A percentile compares a stretch with the other conserved stretches of the same genome.
Conservation (phyloP, 2,888 invertebrate genomes). For the Pedicia rivosa region DNA sequence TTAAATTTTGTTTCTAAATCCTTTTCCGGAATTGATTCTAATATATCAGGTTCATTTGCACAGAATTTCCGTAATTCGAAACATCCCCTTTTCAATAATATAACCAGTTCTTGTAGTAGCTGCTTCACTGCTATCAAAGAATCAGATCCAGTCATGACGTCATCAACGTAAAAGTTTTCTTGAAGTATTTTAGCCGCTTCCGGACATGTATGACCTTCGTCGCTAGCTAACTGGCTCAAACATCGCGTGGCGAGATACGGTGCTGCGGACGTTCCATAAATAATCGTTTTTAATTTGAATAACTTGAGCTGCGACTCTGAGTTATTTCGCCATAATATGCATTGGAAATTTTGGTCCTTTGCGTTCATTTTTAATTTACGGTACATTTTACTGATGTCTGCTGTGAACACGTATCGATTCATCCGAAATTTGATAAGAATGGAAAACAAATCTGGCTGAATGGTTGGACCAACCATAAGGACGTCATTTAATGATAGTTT, state of each 20-base stretch:
- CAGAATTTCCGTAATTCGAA: no score
- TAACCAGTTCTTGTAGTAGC: no score
- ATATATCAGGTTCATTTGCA: no score
- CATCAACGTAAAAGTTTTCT: no score
- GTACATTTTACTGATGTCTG: slow-evolving; percentile 11
- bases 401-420: slow-evolving; percentile 13
- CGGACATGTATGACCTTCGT: no score
- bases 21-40: background rate
- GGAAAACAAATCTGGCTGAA: slow-evolving; percentile 7
- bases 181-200: no score
- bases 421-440: slow-evolving; percentile 5
- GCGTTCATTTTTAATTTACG: slow-evolving; percentile 2
- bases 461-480: slow-evolving; percentile 6
- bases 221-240: no score
- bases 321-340: background rate
- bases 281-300: slow-evolving; percentile 19
- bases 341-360: background rate
- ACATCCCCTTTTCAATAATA: no score
- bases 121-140: no score
- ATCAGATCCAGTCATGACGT: no score
- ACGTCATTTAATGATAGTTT: slow-evolving; percentile 8
- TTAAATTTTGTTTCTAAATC: no score
- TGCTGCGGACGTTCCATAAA: slow-evolving; percentile 3
- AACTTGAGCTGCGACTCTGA: slow-evolving; percentile 16
- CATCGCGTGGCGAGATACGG: background rate